Percentiles rank a stretch among this genome's conserved stretches.
Conservation (phyloP, 2,113 vertebrate species). For the Pogona vitticeps region DNA sequence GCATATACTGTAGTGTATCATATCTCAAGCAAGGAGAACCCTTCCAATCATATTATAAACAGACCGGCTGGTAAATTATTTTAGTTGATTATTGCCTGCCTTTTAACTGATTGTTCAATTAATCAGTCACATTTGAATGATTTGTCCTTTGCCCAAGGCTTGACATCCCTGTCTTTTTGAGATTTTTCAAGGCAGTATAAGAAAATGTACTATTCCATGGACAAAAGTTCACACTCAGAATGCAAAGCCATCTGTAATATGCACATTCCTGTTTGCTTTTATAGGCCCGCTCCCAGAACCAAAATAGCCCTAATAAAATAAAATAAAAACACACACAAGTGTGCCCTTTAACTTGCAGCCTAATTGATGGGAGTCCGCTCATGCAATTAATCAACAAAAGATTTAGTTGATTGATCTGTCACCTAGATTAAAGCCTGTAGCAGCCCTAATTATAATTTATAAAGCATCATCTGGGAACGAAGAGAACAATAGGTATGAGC, state of each 20-base stretch:
- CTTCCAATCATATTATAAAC: background rate
- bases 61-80: background rate
- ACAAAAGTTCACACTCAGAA: background rate
- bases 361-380: background rate
- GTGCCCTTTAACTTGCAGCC: background rate
- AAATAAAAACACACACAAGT: background rate
- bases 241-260: background rate
- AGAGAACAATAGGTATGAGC: background rate
- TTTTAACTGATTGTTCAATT: background rate
- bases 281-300: too few species aligned
- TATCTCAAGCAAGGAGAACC: background rate
- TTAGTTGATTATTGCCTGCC: background rate
- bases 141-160: background rate
- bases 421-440: background rate
- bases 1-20: background rate
- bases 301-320: background rate
- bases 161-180: background rate
- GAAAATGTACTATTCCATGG: background rate
- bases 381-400: background rate
- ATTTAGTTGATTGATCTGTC: slow-evolving; percentile 8
- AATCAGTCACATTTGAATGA: background rate
- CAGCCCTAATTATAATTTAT: background rate
- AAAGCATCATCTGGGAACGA: background rate
- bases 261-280: background rate
- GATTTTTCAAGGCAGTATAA: too few species aligned